Conservation (phyloP, 2,113 vertebrate genomes). For the Megaptera novaeangliae region DNA sequence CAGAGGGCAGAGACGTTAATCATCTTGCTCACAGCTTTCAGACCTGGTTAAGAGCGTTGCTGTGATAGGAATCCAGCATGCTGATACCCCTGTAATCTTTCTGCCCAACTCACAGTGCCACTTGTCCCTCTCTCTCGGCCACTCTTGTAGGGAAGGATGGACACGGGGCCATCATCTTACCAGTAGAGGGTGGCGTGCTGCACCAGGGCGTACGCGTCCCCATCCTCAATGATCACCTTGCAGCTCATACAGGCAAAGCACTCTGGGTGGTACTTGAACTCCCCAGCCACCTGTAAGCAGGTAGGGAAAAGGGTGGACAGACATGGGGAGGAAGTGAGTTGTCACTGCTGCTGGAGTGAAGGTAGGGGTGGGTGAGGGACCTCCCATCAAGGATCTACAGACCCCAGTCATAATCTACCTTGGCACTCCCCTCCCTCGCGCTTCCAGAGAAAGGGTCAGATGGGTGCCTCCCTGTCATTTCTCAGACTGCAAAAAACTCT, state of each 20-base stretch:
- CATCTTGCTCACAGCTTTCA: neutral
- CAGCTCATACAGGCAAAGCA: constrained; percentile 97
- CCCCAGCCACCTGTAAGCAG: constrained; percentile 91
- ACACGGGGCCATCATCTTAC: constrained; percentile 78
- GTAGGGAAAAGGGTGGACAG: constrained; percentile 16
- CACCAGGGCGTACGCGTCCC: constrained; percentile 94
- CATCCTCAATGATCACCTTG: constrained; percentile 95
- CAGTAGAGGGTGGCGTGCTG: constrained; percentile 94
- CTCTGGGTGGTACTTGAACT: constrained; percentile 97
- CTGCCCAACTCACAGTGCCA: neutral
- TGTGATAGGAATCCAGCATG: neutral
- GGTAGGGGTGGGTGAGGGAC: neutral
- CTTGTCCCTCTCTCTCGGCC: neutral
- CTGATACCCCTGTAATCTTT: neutral
- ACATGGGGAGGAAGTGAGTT: neutral
- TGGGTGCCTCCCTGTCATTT: neutral
- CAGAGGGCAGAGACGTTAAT: neutral
- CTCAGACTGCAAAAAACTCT: neutral
- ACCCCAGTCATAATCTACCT: neutral
- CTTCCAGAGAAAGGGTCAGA: neutral
- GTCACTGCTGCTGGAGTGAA: neutral
- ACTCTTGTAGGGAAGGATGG: neutral
- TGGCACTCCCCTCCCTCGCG: neutral
- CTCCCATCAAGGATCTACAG: neutral
- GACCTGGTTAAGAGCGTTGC: neutral